Conservation (phyloP, 2,888 invertebrate species). For the Melieria picta region DNA sequence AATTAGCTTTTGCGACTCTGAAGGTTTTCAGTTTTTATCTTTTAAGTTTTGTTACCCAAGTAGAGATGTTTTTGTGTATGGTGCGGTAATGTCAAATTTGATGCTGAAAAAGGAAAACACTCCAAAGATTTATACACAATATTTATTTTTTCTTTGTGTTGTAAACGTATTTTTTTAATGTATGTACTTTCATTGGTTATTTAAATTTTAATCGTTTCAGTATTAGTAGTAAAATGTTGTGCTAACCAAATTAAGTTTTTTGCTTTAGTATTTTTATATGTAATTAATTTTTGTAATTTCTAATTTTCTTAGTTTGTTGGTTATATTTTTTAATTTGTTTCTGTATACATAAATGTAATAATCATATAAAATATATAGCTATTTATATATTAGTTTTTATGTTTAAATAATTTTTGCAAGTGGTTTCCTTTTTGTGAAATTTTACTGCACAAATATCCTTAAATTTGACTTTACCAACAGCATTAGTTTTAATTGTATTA, state of each 20-base stretch:
- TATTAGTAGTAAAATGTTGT: too few relatives aligned
- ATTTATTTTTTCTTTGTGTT: conserved; percentile 31
- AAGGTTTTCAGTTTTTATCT: conserved; percentile 40
- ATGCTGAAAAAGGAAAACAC: too few relatives aligned
- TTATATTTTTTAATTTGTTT: not conserved
- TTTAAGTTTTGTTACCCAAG: too few relatives aligned
- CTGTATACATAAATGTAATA: not conserved
- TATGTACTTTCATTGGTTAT: not conserved
- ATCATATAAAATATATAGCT: not conserved
- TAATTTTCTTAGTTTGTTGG: not conserved
- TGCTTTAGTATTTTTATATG: too few relatives aligned
- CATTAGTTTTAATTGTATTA: not conserved
- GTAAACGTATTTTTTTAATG: not conserved
- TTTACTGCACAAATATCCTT: not conserved
- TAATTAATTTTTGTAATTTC: too few relatives aligned
- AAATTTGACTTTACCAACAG: not conserved
- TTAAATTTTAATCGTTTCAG: too few relatives aligned
- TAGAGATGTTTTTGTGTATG: too few relatives aligned
- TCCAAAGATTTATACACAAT: too few relatives aligned
- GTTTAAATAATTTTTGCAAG: conserved; percentile 4
- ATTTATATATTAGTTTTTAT: conserved; percentile 5
- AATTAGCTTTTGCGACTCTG: conserved; percentile 47
- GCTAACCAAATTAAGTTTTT: too few relatives aligned
- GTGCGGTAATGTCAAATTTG: too few relatives aligned
- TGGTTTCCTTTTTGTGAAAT: not conserved